Evolutionary conservation across 2,888 invertebrate genomes (phyloP).

Genomic region (Hanleya hanleyi): DNA sequence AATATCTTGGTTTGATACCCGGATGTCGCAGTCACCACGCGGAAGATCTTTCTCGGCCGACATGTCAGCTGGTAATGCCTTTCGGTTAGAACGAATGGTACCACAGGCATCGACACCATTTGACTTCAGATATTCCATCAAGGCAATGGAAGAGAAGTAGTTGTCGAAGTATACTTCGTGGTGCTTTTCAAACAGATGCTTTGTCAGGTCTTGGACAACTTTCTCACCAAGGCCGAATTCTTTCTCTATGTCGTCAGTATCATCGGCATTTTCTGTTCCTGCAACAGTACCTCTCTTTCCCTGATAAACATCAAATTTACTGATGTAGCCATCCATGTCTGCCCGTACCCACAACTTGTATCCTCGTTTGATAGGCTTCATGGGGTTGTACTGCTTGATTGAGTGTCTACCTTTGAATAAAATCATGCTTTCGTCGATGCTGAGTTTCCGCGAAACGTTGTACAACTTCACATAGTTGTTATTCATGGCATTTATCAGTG

Average conservation of each 20-base stretch:
- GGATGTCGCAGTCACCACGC: neutral
- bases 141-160: neutral
- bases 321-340: conserved; percentile 7
- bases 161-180: conserved; percentile 13
- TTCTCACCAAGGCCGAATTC: neutral
- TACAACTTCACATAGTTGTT: conserved; percentile 14
- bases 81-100: conserved; percentile 3
- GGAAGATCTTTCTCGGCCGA: neutral
- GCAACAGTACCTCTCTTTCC: neutral
- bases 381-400: conserved; percentile 27
- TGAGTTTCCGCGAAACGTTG: neutral
- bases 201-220: neutral
- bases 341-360: conserved; percentile 15
- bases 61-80: conserved; percentile 1
- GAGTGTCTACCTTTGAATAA: conserved; percentile 22
- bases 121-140: neutral
- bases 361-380: conserved; percentile 28
- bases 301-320: conserved; percentile 11
- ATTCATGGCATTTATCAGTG: conserved; percentile 17
- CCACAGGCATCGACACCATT: conserved; percentile 2
- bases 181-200: neutral
- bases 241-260: neutral
- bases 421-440: conserved; percentile 27
- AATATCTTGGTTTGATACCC: neutral
- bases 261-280: neutral